Conservation (phyloP, 2,888 invertebrate genomes). For the Pedicia rivosa region DNA sequence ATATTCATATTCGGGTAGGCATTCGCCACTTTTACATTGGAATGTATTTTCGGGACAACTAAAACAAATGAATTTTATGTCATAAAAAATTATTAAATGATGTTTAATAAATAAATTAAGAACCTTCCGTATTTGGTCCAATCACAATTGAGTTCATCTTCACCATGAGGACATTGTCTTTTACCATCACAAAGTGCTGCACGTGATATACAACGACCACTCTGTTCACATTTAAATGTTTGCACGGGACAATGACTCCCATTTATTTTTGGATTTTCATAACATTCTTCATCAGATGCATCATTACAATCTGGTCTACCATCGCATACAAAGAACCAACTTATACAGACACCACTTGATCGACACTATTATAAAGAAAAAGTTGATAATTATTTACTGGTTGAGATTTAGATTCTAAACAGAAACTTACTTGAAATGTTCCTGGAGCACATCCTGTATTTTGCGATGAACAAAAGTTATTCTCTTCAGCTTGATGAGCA, state of each 20-base stretch:
- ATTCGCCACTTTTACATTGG: slow-evolving; percentile 72
- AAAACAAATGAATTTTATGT: background rate
- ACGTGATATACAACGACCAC: slow-evolving; percentile 58
- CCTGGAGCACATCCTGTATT: slow-evolving; percentile 67
- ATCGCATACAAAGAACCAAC: slow-evolving; percentile 88
- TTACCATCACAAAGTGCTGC: slow-evolving; percentile 70
- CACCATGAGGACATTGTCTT: slow-evolving; percentile 58
- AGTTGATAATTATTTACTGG: no score
- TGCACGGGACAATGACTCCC: slow-evolving; percentile 48
- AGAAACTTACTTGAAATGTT: slow-evolving; percentile 71
- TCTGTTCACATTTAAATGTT: slow-evolving; percentile 51
- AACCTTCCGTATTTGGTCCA: slow-evolving; percentile 39
- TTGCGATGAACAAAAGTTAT: slow-evolving; percentile 49
- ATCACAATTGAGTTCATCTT: slow-evolving; percentile 54
- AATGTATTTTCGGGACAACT: slow-evolving; percentile 68
- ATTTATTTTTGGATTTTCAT: slow-evolving; percentile 18
- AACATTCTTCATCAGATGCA: slow-evolving; percentile 74
- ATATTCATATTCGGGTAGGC: slow-evolving; percentile 78
- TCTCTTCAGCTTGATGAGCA: slow-evolving; percentile 38
- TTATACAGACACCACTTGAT: slow-evolving; percentile 71
- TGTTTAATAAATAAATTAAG: slow-evolving; percentile 8
- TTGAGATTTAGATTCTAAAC: no score
- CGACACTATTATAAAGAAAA: slow-evolving; percentile 53
- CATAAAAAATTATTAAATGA: background rate
- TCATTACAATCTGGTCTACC: slow-evolving; percentile 64